Base-by-base conservation (phyloP, 1,140 invertebrate species). In the Brachionus plicatilis region DNA sequence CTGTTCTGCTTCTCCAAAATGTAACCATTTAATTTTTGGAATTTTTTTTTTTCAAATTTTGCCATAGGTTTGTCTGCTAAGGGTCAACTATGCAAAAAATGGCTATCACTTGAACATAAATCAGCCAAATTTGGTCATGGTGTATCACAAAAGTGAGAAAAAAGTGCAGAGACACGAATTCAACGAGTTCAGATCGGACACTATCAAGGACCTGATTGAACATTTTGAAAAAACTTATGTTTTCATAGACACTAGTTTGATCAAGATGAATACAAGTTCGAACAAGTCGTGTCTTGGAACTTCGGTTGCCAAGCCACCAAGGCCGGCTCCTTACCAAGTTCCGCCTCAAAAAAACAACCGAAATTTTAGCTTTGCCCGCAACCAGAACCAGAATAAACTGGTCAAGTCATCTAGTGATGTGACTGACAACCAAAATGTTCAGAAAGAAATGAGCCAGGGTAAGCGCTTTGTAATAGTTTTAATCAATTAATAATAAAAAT, bases 21-120 rank as follows among this genome's bases (percentile, higher is more conserved):
- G 79, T 82, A 82, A 50, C 12, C 45, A 45, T 8, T 24, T 17
- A 45, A 75, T 70, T 37, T 12, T 12, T 14, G 24, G 12, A 33
- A 37, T 29, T 70, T n/a, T 37, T n/a, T 37, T 70, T 70, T 70
- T 3, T 70, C 33, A 12, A 70, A 6, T 47, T 47, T 47, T 47
- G 20, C n/a, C n/a, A 60, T 20, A 82, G 79, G 79, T 82, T 9
- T 82, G 79, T 47, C 17, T 82, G 1, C 43, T 82, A 29, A 60
- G 79, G 60, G 53, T 82, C 1, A 82, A 82, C 20, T 65, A 65
- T 45, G 37, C 53, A 4, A 82, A 65, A 65, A 82, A 66, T 17
- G 79, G 79, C 20, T 82, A 65, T 11, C 79, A 82, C 17, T 66
- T 82, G 53, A 82, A 82, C 53, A 82, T 82, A 82, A 82, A 82